Base-by-base conservation (phyloP, 2,113 vertebrate species). In the Elgaria multicarinata region DNA sequence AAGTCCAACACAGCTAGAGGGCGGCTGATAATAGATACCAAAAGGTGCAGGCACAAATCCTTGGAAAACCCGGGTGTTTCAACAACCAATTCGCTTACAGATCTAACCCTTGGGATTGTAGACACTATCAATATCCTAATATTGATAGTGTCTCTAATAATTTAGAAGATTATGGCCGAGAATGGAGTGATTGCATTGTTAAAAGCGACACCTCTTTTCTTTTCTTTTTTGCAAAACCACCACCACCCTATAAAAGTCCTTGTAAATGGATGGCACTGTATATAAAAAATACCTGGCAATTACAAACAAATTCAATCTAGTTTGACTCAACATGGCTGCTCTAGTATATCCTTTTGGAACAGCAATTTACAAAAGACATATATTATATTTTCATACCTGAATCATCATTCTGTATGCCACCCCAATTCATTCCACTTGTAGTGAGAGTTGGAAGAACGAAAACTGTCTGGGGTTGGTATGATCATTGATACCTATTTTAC, bases 381-480 rank as follows among this genome's bases (percentile, higher is more conserved):
- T 67, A 76, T 71, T 36, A 28, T 0, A 28, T 0, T 0, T 71
- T 46, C 3, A 53, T 89, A 31, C 7, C 83, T 12, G 88, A 58
- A 83, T 71, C 3, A 0, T 75, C 91, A 66, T 89, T 81, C 28
- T 12, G 39, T 83, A 84, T 67, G 72, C 55, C 33, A 36, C 8
- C 16, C 1, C 3, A 77, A 55, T 44, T 72, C 79, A 36, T 10
- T 0, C 14, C 1, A 0, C 53, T 16, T 55, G 39, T 13, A 31
- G 4, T 83, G 79, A 82, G 80, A 82, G 22, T n/a, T 75, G 6
- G 39, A 75, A 14, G 78, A 16, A 72, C 16, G 14, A 6, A 62
- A 10, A 42, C 7, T 58, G 24, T 39, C 44, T 1, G 46, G 42
- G 24, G 2, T 83, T 66, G 64, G 18, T 64, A 64, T n/a, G 1